Percentiles rank a stretch among this genome's conserved stretches.
Conservation (phyloP, 1,140 invertebrate species). For the Lerema accius region DNA sequence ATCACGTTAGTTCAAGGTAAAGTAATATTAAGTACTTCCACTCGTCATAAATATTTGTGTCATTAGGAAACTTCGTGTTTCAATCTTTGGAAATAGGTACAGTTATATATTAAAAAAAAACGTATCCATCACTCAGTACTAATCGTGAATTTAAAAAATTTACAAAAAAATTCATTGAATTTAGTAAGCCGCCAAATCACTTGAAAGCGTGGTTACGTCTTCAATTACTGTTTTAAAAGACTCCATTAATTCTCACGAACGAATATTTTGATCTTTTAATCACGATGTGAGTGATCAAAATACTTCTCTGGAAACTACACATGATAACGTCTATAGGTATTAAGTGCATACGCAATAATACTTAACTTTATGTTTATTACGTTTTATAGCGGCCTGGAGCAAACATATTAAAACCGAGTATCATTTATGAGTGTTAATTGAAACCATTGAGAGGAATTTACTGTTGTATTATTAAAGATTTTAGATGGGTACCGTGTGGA, state of each 20-base stretch:
- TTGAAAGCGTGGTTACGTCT: too few relatives aligned
- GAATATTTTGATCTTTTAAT: neutral
- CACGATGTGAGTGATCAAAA: constrained; percentile 9
- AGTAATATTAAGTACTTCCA: neutral
- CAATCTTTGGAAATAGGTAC: too few relatives aligned
- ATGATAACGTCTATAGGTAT: constrained; percentile 12
- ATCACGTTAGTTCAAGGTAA: constrained; percentile 1
- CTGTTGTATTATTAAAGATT: constrained; percentile 17
- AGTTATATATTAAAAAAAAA: too few relatives aligned
- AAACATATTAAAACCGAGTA: constrained; percentile 38
- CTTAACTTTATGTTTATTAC: constrained; percentile 36
- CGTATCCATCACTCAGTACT: too few relatives aligned
- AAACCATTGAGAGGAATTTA: constrained; percentile 38
- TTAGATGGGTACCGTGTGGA: constrained; percentile 18
- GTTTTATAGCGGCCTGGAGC: constrained; percentile 33
- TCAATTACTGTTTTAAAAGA: too few relatives aligned
- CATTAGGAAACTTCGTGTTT: neutral
- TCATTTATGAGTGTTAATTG: constrained; percentile 47
- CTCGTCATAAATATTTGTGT: neutral
- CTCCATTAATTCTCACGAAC: neutral
- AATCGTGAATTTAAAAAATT: too few relatives aligned
- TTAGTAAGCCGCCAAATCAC: too few relatives aligned
- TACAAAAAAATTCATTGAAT: too few relatives aligned
- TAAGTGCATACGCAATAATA: constrained; percentile 30
- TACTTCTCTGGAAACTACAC: constrained; percentile 2